Percentiles rank a stretch among this genome's conserved stretches.
Evolutionary conservation across 2,113 vertebrate genomes (phyloP).

Genomic region (Daphoenositta chrysoptera): DNA sequence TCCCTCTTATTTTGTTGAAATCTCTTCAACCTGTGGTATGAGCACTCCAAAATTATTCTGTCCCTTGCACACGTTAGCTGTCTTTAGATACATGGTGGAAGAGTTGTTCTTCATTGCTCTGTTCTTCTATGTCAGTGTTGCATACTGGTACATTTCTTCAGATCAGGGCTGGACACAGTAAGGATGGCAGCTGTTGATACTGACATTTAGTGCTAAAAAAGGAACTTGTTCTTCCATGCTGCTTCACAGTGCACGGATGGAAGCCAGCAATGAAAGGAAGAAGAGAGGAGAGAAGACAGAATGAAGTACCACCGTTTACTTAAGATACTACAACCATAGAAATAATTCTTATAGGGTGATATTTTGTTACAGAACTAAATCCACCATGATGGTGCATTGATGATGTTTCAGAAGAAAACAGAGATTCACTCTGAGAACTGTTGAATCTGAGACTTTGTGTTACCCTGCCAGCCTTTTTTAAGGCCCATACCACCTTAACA

Average conservation of each 20-base stretch:
- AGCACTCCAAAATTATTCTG: not conserved
- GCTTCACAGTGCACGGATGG: not conserved
- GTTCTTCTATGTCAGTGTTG: not conserved
- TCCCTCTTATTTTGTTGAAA: not conserved
- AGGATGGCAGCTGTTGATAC: not conserved
- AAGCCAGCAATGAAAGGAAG: not conserved
- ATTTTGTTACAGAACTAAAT: not conserved
- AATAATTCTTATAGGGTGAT: not conserved
- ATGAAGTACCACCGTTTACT: not conserved
- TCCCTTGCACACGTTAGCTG: not conserved
- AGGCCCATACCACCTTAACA: not conserved
- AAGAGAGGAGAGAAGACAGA: not conserved
- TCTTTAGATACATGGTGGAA: fast-evolving
- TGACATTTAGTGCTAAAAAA: not conserved
- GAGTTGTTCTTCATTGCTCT: not conserved
- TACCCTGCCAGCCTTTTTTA: not conserved
- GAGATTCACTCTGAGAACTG: not conserved
- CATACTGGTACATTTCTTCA: not conserved
- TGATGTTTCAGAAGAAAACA: not conserved
- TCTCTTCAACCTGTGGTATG: not conserved
- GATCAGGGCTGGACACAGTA: not conserved
- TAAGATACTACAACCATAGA: not conserved
- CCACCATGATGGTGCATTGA: not conserved
- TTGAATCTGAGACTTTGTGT: not conserved
- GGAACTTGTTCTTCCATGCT: not conserved